Percentiles rank a stretch among this genome's conserved stretches.
Conservation (phyloP, 1,140 invertebrate species). For the Cyrtorhinus lividipennis region DNA sequence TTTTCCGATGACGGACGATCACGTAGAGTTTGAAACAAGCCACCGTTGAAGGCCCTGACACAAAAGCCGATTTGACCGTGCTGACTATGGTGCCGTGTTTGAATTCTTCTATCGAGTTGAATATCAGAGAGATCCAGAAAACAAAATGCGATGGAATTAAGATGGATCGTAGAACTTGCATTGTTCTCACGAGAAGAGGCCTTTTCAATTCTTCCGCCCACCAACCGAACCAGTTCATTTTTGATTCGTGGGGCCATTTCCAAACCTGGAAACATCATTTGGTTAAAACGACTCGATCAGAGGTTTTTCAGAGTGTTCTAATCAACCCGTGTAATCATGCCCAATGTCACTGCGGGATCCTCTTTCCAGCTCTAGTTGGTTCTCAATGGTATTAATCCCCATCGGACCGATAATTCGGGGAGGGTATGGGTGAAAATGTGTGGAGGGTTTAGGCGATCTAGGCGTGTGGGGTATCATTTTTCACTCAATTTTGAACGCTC, state of each 20-base stretch:
- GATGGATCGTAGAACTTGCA: not conserved
- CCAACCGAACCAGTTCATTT: slow-evolving; percentile 1
- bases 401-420: too few species aligned
- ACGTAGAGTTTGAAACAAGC: slow-evolving; percentile 3
- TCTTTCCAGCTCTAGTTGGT: too few species aligned
- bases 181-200: not conserved
- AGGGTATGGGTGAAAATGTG: too few species aligned
- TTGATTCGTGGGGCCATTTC: slow-evolving; percentile 1
- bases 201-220: not conserved
- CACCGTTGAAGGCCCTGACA: not conserved
- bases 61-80: not conserved
- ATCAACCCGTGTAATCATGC: too few species aligned
- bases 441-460: too few species aligned
- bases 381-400: too few species aligned
- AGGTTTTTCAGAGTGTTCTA: too few species aligned
- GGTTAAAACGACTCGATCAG: not conserved
- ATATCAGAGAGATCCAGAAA: not conserved
- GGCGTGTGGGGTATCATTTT: too few species aligned
- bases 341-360: too few species aligned
- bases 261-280: not conserved
- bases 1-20: not conserved
- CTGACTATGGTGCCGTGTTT: not conserved
- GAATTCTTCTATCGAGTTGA: not conserved
- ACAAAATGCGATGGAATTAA: not conserved
- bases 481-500: too few species aligned